phyloP scores from a whole-genome alignment of 1,140 invertebrate genomes.

The Zophobas morio region DNA sequence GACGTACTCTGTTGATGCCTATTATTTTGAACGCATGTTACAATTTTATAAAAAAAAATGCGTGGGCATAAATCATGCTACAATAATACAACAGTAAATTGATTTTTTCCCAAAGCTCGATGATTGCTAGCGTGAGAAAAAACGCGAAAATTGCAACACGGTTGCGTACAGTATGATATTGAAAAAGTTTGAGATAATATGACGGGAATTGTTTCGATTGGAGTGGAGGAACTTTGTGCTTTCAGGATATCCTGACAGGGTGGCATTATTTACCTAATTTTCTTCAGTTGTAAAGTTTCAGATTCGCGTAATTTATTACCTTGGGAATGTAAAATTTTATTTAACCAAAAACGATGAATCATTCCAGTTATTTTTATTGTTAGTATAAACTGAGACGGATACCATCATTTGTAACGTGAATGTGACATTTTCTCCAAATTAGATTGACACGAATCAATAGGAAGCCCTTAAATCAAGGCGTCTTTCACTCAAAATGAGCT shows the following conservation, averaged over 20 bases:
- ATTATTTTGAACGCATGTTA: conserved; percentile 17
- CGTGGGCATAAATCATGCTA: conserved; percentile 29
- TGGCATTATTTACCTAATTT: conserved; percentile 30
- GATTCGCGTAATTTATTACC: conserved; percentile 18
- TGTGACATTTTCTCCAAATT: conserved; percentile 43
- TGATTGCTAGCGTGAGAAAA: conserved; percentile 31
- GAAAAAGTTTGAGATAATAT: conserved; percentile 36
- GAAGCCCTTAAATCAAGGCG: conserved; percentile 18
- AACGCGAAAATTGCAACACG: conserved; percentile 19
- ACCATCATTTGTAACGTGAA: conserved; percentile 55
- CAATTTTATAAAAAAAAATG: conserved; percentile 23
- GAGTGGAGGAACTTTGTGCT: conserved; percentile 10
- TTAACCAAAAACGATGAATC: background rate
- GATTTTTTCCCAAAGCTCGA: conserved; percentile 1
- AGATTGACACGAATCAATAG: conserved; percentile 37
- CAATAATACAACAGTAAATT: conserved; percentile 21
- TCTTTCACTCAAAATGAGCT: conserved; percentile 7
- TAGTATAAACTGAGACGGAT: conserved; percentile 32
- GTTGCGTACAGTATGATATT: conserved; percentile 3
- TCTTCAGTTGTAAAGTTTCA: conserved; percentile 18
- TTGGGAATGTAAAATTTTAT: conserved; percentile 20
- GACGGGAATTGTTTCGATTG: conserved; percentile 9
- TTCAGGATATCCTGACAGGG: conserved; percentile 16
- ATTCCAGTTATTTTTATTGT: conserved; percentile 17
- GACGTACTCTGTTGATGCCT: conserved; percentile 17